Conservation (phyloP, 2,888 invertebrate species). For the Busseola fusca region DNA sequence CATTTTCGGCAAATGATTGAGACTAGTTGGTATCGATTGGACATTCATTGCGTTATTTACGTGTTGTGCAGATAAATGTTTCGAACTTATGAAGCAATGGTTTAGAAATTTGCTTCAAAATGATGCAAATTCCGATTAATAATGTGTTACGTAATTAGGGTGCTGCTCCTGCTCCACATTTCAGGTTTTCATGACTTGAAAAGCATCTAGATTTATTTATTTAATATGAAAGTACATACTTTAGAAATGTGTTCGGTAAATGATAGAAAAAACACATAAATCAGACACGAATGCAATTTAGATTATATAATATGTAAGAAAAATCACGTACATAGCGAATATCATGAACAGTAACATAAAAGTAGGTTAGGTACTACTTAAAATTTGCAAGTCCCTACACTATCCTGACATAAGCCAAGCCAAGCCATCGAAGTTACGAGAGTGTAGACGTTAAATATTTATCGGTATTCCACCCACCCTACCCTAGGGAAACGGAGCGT, state of each 20-base stretch:
- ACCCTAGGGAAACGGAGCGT: background rate
- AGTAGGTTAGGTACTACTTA: background rate
- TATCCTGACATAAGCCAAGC: background rate
- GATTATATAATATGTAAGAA: too few relatives aligned
- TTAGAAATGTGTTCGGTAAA: background rate
- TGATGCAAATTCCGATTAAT: too few relatives aligned
- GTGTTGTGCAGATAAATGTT: too few relatives aligned
- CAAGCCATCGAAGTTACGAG: conserved; percentile 8
- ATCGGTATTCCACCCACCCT: conserved; percentile 5
- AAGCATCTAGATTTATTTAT: background rate
- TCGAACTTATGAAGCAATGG: too few relatives aligned
- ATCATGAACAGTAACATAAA: background rate
- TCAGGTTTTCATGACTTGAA: too few relatives aligned
- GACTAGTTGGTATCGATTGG: too few relatives aligned
- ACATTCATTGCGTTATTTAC: too few relatives aligned
- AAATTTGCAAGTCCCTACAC: background rate
- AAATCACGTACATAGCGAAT: background rate
- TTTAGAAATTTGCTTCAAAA: too few relatives aligned
- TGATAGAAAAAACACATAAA: background rate
- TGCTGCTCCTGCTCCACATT: too few relatives aligned
- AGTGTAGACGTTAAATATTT: conserved; percentile 19
- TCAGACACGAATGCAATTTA: background rate
- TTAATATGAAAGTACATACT: background rate
- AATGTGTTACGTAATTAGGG: too few relatives aligned
- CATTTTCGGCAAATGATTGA: too few relatives aligned